These are phyloP conservation scores for Amphipoea oculea DNA, from an alignment of 2,888 invertebrate species.

Conservation along the genomic window DNA sequence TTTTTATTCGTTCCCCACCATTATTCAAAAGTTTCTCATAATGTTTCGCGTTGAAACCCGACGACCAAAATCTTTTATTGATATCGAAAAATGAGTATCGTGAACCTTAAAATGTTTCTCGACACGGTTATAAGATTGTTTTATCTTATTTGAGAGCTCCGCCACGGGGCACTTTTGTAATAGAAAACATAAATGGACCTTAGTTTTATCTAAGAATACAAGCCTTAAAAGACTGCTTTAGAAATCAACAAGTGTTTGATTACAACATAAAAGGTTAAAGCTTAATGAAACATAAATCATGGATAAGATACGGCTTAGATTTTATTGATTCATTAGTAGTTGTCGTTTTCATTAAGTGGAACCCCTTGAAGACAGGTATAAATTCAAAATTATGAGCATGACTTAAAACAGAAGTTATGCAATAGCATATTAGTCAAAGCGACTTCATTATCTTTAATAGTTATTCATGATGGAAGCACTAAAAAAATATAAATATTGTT, in stretches of 20 bases:
- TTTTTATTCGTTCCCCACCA: conserved; percentile 85
- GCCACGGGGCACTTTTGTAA: conserved; percentile 67
- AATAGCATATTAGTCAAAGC: conserved; percentile 32
- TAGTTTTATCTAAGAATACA: conserved; percentile 44
- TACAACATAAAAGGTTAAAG: conserved; percentile 69
- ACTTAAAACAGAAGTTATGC: conserved; percentile 32
- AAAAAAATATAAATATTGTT: conserved; percentile 60
- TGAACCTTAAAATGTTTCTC: conserved; percentile 78
- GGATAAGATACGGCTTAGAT: conserved; percentile 67
- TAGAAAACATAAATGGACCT: conserved; percentile 59
- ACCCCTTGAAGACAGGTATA: conserved; percentile 57
- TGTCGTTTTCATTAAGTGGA: conserved; percentile 60
- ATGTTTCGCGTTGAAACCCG: conserved; percentile 84
- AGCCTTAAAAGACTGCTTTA: conserved; percentile 64
- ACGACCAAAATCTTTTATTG: conserved; percentile 85
- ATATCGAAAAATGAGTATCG: conserved; percentile 86
- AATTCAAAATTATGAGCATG: conserved; percentile 53
- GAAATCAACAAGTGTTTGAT: conserved; percentile 72
- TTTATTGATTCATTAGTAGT: conserved; percentile 73
- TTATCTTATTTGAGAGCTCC: conserved; percentile 78
- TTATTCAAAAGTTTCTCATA: conserved; percentile 89
- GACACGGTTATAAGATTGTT: conserved; percentile 75
- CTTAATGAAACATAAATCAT: conserved; percentile 72
- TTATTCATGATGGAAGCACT: conserved; percentile 47
- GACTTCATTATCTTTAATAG: conserved; percentile 44